These are phyloP conservation scores for Rhinopomastus cyanomelas DNA, from an alignment of 2,113 vertebrate species.

Conservation along the genomic window DNA sequence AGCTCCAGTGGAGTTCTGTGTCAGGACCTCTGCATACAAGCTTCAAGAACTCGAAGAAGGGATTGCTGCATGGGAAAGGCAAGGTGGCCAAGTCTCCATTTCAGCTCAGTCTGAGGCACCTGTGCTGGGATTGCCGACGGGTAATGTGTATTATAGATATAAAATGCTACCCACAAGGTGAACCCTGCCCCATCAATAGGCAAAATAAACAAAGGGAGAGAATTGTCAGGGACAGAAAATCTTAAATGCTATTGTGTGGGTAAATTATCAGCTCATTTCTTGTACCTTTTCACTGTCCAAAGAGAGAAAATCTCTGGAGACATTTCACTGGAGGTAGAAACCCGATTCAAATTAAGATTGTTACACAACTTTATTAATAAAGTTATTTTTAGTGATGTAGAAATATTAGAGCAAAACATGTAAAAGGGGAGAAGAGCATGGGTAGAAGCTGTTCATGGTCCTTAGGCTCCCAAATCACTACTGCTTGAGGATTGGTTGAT, in stretches of 20 bases:
- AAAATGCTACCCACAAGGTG: background rate
- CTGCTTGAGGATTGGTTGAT: background rate
- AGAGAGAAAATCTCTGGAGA: slow-evolving; percentile 41
- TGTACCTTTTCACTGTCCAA: slow-evolving; percentile 13
- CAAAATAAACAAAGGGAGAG: slow-evolving; percentile 22
- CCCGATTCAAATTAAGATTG: slow-evolving; percentile 30
- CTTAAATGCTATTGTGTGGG: slow-evolving; percentile 51
- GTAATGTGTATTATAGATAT: background rate
- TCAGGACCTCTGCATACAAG: background rate
- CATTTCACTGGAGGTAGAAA: slow-evolving; percentile 42
- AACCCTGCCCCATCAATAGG: background rate
- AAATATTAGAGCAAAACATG: background rate
- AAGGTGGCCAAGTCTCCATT: background rate
- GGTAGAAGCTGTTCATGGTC: background rate
- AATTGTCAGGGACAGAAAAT: slow-evolving; percentile 27
- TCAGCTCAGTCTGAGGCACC: background rate
- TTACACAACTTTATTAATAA: slow-evolving; percentile 33
- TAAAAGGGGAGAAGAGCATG: background rate
- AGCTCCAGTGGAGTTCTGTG: background rate
- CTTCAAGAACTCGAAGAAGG: background rate
- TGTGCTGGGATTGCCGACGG: background rate
- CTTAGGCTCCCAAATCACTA: background rate
- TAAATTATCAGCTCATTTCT: slow-evolving; percentile 47
- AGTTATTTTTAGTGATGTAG: slow-evolving; percentile 15
- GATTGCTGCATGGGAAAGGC: background rate